Percentiles rank a stretch among this genome's conserved stretches.
phyloP scores from a whole-genome alignment of 2,797 vertebrate species.

The Iguana delicatissima region DNA sequence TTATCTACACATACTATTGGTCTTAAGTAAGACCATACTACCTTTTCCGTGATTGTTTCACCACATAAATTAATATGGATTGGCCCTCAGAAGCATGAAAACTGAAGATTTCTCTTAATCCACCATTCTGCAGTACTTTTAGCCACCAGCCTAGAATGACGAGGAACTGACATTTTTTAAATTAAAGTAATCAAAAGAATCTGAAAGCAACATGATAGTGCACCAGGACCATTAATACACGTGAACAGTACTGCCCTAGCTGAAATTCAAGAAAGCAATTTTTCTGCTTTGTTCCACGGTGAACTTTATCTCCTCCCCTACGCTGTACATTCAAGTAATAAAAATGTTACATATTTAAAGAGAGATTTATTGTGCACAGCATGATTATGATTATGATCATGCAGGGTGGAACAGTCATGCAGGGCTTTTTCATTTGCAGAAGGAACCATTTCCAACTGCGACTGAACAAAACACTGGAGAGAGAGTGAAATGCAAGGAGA shows the following conservation, averaged over 20 bases:
- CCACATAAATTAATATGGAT: neutral
- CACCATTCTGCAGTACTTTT: neutral
- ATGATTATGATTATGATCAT: neutral
- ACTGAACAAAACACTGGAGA: conserved; percentile 12
- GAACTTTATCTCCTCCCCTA: neutral
- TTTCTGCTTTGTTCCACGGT: neutral
- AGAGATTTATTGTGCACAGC: neutral
- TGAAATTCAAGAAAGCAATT: neutral
- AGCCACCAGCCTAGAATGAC: neutral
- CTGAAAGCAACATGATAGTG: neutral
- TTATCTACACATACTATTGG: neutral
- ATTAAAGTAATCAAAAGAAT: neutral
- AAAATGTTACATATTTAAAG: conserved; percentile 11
- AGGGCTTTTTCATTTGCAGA: conserved; percentile 1
- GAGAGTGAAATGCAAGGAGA: conserved; percentile 37
- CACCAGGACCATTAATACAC: neutral
- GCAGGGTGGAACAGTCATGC: neutral
- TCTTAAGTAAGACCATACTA: neutral
- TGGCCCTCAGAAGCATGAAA: neutral
- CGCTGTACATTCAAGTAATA: neutral
- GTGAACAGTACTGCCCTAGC: neutral
- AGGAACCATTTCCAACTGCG: neutral
- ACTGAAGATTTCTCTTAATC: neutral
- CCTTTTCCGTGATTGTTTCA: neutral
- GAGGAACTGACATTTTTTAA: neutral